phyloP scores from a whole-genome alignment of 2,888 invertebrate genomes.

The Ophion obscuratus region DNA sequence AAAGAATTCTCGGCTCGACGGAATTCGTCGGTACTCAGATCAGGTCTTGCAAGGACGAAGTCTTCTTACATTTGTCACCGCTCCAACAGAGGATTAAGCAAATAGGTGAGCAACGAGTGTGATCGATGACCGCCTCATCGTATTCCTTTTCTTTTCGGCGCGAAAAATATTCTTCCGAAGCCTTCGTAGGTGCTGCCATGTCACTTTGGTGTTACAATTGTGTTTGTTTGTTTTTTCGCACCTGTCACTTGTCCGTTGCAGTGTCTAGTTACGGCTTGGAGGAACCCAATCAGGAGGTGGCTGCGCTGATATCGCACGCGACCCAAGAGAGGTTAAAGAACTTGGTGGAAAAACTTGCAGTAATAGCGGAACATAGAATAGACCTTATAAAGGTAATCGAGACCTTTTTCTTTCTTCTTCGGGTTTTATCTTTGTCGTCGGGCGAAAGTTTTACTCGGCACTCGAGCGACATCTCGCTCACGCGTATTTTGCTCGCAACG shows the following conservation, averaged over 20 bases:
- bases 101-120: constrained; percentile 85
- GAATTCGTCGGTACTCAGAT: constrained; percentile 95
- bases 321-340: constrained; percentile 96
- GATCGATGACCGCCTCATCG: too few species aligned
- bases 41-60: constrained; percentile 96
- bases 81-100: constrained; percentile 92
- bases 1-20: constrained; percentile 95
- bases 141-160: constrained; percentile 1
- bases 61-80: constrained; percentile 91
- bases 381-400: constrained; percentile 93
- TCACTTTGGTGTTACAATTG: neutral
- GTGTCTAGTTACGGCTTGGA: constrained; percentile 90
- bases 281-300: constrained; percentile 94
- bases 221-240: neutral
- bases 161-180: neutral
- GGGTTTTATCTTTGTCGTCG: neutral
- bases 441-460: neutral
- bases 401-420: constrained; percentile 19
- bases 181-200: neutral
- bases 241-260: constrained; percentile 74
- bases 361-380: constrained; percentile 97
- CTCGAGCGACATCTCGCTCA: neutral
- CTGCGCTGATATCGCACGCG: constrained; percentile 96
- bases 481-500: constrained; percentile 15
- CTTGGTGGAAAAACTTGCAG: constrained; percentile 95